Conservation (phyloP, 2,797 vertebrate species). For the Myiotriccus ornatus region DNA sequence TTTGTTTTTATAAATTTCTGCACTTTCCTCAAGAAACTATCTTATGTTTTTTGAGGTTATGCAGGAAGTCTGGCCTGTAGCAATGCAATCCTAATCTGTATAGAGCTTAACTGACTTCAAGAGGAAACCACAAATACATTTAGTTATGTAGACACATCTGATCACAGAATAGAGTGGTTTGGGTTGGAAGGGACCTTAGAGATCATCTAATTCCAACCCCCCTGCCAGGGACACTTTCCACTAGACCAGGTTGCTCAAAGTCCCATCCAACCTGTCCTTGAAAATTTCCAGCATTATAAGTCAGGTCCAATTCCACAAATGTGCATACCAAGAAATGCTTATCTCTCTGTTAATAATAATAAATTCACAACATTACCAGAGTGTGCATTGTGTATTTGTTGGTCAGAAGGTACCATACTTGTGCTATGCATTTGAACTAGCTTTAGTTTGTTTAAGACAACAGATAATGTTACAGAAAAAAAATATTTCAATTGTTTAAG, state of each 20-base stretch:
- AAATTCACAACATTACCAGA: background rate
- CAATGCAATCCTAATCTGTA: background rate
- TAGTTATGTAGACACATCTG: background rate
- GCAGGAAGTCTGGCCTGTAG: background rate
- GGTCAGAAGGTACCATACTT: background rate
- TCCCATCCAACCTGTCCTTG: background rate
- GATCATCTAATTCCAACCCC: background rate
- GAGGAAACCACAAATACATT: background rate
- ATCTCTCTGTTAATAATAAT: background rate
- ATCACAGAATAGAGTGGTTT: background rate
- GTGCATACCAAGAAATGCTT: background rate
- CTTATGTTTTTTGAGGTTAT: background rate
- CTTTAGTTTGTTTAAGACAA: background rate
- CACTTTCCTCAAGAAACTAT: background rate
- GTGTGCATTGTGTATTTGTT: background rate
- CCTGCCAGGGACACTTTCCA: background rate
- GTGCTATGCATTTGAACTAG: background rate
- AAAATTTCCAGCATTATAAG: background rate
- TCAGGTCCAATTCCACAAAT: background rate
- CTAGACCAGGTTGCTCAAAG: background rate
- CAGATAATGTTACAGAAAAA: background rate
- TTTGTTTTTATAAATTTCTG: background rate
- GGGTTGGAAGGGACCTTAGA: background rate
- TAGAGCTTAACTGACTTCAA: background rate
- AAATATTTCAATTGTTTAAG: background rate